Conservation (phyloP, 2,888 invertebrate species). For the Amiota communis region DNA sequence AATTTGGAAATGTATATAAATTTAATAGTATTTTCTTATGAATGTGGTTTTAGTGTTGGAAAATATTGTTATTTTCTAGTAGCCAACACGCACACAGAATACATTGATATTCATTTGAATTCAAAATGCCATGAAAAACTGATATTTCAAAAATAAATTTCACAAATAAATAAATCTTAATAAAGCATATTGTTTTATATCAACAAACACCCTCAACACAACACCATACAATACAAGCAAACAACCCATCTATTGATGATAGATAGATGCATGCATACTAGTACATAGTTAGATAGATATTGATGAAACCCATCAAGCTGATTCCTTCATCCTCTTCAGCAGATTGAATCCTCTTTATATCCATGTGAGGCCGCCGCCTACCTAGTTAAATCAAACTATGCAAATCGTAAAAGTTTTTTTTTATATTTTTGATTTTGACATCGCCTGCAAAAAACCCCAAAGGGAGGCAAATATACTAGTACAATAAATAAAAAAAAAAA, state of each 20-base stretch:
- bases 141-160: conserved; percentile 19
- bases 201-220: no score
- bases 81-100: no score
- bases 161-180: conserved; percentile 23
- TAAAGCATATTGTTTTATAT: background rate
- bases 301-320: background rate
- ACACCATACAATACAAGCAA: no score
- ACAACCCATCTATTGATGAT: no score
- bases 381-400: background rate
- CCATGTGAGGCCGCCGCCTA: background rate
- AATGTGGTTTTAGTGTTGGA: no score
- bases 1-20: no score
- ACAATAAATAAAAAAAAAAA: no score
- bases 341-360: background rate
- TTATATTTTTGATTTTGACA: background rate
- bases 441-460: background rate
- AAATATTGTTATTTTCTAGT: no score
- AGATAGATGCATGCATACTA: no score
- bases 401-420: background rate
- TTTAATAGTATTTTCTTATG: no score
- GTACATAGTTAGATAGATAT: no score
- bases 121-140: background rate
- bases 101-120: conserved; percentile 2
- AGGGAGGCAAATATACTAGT: no score
- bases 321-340: background rate